These are phyloP conservation scores for Acinonyx jubatus DNA, from an alignment of 2,113 vertebrate genomes.

Conservation along the genomic window DNA sequence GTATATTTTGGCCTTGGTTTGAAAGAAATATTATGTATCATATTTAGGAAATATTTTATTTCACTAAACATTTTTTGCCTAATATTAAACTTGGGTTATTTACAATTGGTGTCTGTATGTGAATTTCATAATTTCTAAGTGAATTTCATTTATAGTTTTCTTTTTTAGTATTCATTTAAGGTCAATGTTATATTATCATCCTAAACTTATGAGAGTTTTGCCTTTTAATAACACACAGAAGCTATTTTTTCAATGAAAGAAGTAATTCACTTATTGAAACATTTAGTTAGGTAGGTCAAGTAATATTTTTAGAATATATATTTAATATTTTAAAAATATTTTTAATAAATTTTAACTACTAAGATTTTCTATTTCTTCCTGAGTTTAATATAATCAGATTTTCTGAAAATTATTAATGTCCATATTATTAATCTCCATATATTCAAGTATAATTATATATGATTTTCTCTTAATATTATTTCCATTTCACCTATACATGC, in stretches of 20 bases:
- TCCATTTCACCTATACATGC: background rate
- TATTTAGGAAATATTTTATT: conserved; percentile 30
- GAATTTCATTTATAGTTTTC: background rate
- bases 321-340: background rate
- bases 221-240: background rate
- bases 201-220: background rate
- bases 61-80: background rate
- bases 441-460: background rate
- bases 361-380: background rate
- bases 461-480: background rate
- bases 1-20: background rate
- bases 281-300: background rate
- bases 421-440: background rate
- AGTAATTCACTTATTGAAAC: background rate
- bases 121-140: background rate
- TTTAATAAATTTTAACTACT: background rate
- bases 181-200: background rate
- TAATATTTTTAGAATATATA: background rate
- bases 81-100: background rate
- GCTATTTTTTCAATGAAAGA: background rate
- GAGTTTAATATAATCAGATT: background rate
- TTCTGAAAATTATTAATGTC: background rate
- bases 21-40: background rate
- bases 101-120: background rate
- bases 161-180: background rate